Evolutionary conservation across 2,888 invertebrate genomes (phyloP), one percentile per base, ranked within the genome.

Genomic region (Tenodera sinensis): DNA sequence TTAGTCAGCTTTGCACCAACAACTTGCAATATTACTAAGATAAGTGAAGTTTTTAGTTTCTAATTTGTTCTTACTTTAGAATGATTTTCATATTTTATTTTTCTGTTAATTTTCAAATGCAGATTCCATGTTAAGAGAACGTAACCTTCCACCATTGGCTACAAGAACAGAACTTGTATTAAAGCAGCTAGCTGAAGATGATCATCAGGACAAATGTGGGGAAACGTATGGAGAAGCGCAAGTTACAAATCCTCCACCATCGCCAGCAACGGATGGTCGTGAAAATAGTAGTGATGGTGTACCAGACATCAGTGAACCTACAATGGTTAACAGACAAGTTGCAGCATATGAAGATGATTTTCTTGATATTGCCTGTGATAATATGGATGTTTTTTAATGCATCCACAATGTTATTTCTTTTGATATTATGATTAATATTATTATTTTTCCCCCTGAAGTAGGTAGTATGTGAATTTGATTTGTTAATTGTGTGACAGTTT

Each of bases 211-310:
- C 88, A 91, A 93, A 54, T 92, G 93, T 89, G 92, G 93, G 14
- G 93, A 93, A 14, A 93, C 93, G 2, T 94, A 94, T 90, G 92
- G 92, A 47, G 94, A 94, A 87, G 94, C 88, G 9, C 83, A 83
- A 28, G 90, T 95, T 81, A 95, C 95, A 2, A 97, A 97, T 93
- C 97, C 97, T 85, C 97, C 97, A 20, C 97, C 97, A 8, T 97
- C 97, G 42, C 97, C 97, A 0, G 97, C 96, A 71, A 97, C 96
- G 0, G 96, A 96, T 92, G 95, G 96, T 91, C 93, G 93, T 28
- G 95, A 95, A 84, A 94, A 95, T 92, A 96, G 96, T 91, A 95
- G 95, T 89, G 96, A 96, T 54, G 88, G 88, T 27, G 87, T 85
- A 42, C 83, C 85, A 20, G 88, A 88, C 34, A n/a, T 87, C 42